Base-by-base conservation (phyloP, 2,888 invertebrate genomes). In the Trissonchulus sp. region DNA sequence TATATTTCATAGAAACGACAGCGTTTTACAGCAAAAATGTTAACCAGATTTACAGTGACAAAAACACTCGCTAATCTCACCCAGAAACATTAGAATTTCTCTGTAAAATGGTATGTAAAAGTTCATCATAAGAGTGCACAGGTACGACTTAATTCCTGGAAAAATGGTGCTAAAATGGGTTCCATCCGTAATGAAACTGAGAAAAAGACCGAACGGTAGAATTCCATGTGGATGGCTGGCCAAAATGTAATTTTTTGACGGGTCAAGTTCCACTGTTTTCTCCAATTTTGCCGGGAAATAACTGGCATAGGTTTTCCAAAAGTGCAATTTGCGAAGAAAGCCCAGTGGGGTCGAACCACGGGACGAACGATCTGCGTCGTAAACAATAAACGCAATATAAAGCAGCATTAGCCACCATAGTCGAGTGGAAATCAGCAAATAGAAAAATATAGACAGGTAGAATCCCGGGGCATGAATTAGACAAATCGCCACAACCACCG, bases 181-280 rank as follows among this genome's bases (percentile, higher is more conserved):
- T 30, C 84, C 88, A 78, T 88, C 91, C 0, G 92, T 91, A 0
- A 89, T 90, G 86, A 96, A 94, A 63, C 91, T 90, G 0, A 89
- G 89, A 79, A 92, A 91, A 0, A 90, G 89, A 0, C 95, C 94
- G 35, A 90, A 89, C 71, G 92, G 90, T 28, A 96, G 87, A 0
- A 94, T 88, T 0, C 97, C 97, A 85, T 98, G 97, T 0, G 97
- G 97, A 85, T 93, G 95, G 77, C 90, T 90, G 2, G 93, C 93
- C 76, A 86, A 82, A 63, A 76, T 62, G 69, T 96, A 96, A 85
- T 93, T 93, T 80, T 88, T 89, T 2, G 2, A 23, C 0, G 93
- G 90, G 80, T 92, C 90, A 74, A 97, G 84, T 1, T 95, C 92
- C 0, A 88, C 89, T 0, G 92, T 93, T 85, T 93, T 93, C 0